Conservation (phyloP, 23 tunicate genomes). For the Pegea sp. region DNA sequence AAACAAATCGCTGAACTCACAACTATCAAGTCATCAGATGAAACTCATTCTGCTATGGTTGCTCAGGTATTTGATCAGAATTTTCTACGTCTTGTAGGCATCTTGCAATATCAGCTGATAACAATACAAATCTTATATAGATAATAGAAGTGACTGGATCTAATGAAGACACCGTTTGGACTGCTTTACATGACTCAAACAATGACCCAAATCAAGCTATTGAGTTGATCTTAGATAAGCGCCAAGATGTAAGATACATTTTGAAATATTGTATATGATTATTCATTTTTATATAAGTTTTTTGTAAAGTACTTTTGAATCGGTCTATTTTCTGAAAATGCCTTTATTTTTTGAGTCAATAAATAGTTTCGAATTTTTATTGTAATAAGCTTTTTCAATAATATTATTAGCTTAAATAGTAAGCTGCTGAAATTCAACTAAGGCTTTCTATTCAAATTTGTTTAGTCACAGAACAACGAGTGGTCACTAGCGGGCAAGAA, state of each 20-base stretch:
- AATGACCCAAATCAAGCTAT: constrained; percentile 80
- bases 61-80: constrained; percentile 27
- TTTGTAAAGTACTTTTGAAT: not conserved
- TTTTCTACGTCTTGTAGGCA: not conserved
- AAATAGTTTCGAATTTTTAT: constrained; percentile 2
- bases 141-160: constrained; percentile 78
- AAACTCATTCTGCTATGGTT: constrained; percentile 25
- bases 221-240: constrained; percentile 54
- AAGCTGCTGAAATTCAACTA: not conserved
- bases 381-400: not conserved
- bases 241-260: constrained; percentile 19
- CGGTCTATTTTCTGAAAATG: not conserved
- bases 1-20: constrained; percentile 55
- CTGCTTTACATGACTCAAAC: constrained; percentile 58
- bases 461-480: constrained; percentile 25
- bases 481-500: constrained; percentile 70
- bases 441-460: constrained; percentile 3
- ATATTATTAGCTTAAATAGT: not conserved
- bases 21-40: constrained; percentile 15
- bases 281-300: not conserved
- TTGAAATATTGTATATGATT: not conserved
- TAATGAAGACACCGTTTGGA: constrained; percentile 57
- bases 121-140: constrained; percentile 16
- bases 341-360: not conserved
- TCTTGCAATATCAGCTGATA: too few relatives aligned